Conservation (phyloP, 1,140 invertebrate genomes). For the Drosophila sulfurigaster region DNA sequence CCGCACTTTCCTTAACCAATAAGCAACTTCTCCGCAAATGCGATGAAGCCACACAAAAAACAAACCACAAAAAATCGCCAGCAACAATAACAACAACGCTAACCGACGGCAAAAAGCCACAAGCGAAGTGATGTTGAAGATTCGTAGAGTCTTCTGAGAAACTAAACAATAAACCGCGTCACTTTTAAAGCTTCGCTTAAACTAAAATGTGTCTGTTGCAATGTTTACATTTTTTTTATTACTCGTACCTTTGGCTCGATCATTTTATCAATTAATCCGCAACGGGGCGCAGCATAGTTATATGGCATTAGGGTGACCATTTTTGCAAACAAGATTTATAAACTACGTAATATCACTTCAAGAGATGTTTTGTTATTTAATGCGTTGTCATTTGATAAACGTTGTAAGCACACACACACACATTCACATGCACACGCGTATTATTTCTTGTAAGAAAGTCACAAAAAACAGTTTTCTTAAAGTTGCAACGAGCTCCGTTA, state of each 20-base stretch:
- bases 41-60: conserved; percentile 43
- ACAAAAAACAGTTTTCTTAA: conserved; percentile 2
- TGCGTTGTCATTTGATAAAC: conserved; percentile 37
- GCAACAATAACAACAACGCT: conserved; percentile 15
- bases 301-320: conserved; percentile 87
- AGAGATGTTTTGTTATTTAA: conserved; percentile 57
- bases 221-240: conserved; percentile 31
- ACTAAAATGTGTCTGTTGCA: conserved; percentile 9
- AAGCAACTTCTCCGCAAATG: conserved; percentile 5
- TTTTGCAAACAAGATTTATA: conserved; percentile 49
- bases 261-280: conserved; percentile 87
- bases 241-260: conserved; percentile 86
- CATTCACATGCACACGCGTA: background rate
- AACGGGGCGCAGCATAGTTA: conserved; percentile 85
- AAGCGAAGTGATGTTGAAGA: conserved; percentile 20
- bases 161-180: conserved; percentile 46
- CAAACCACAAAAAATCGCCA: conserved; percentile 26
- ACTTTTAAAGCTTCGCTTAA: conserved; percentile 72
- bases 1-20: background rate
- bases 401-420: conserved; percentile 8
- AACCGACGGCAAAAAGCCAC: conserved; percentile 50
- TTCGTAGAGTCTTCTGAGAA: conserved; percentile 26
- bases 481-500: conserved; percentile 20
- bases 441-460: background rate
- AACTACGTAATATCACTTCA: conserved; percentile 33